phyloP scores from a whole-genome alignment of 2,888 invertebrate species.

The Cepaea hortensis region DNA sequence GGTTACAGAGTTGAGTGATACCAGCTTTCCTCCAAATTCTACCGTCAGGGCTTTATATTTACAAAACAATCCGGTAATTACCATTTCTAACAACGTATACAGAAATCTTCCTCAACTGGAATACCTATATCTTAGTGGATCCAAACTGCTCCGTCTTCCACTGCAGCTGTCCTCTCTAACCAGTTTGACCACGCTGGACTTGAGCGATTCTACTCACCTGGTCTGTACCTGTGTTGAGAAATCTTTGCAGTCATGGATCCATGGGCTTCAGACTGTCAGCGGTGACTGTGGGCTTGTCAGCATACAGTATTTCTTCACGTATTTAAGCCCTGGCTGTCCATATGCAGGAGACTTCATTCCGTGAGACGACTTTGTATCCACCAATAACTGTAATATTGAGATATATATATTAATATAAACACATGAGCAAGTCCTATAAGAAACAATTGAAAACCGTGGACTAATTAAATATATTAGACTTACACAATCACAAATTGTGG shows the following conservation, averaged over 20 bases:
- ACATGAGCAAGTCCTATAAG: no score
- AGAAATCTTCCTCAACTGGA: not conserved
- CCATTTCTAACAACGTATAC: not conserved
- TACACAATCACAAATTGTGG: no score
- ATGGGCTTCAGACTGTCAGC: no score
- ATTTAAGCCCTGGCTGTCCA: no score
- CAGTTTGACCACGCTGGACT: not conserved
- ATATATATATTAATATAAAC: no score
- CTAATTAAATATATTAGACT: no score
- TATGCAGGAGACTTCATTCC: no score
- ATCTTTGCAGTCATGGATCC: not conserved
- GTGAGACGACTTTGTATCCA: no score
- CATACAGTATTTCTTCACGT: no score
- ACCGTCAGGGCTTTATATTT: not conserved
- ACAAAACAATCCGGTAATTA: not conserved
- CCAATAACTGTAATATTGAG: no score
- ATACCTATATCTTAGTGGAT: not conserved
- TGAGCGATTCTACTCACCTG: not conserved
- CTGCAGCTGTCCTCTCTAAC: not conserved
- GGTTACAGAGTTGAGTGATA: not conserved
- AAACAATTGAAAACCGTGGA: no score
- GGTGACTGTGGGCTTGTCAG: no score
- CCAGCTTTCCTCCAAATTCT: not conserved
- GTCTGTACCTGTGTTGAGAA: not conserved
- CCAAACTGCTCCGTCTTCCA: not conserved